Evolutionary conservation across 2,797 vertebrate genomes (phyloP).

Genomic region (Gambelia wislizenii): DNA sequence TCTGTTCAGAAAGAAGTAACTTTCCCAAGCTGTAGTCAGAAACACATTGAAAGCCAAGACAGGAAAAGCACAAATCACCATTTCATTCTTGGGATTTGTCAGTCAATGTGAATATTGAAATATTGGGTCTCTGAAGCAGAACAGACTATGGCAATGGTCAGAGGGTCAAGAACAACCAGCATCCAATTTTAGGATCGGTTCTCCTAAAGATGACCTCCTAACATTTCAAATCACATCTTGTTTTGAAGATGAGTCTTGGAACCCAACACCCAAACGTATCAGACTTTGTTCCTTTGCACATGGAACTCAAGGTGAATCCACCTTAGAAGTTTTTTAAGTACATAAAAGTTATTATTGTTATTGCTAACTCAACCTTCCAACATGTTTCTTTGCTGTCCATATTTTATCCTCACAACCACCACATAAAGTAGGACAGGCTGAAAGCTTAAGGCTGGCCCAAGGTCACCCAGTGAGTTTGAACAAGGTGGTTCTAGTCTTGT

Average conservation of each 20-base stretch:
- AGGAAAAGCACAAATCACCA: neutral
- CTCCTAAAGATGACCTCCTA: neutral
- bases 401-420: neutral
- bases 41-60: slow-evolving; percentile 7
- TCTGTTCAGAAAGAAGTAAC: neutral
- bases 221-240: neutral
- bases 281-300: neutral
- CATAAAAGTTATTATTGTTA: no score
- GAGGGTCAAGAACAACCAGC: slow-evolving; percentile 23
- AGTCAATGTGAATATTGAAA: neutral
- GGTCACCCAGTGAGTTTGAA: neutral
- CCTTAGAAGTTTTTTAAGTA: no score
- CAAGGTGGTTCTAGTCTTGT: no score
- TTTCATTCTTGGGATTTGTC: no score
- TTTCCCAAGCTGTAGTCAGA: neutral
- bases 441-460: no score
- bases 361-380: neutral
- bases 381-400: neutral
- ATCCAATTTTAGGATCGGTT: neutral
- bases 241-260: neutral
- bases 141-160: neutral
- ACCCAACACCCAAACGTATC: no score
- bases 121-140: neutral
- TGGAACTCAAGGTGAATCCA: no score
- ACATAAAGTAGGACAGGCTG: no score